Evolutionary conservation across 2,113 vertebrate genomes (phyloP), one percentile per base, ranked within the genome.

Genomic region (Crotalus viridis): DNA sequence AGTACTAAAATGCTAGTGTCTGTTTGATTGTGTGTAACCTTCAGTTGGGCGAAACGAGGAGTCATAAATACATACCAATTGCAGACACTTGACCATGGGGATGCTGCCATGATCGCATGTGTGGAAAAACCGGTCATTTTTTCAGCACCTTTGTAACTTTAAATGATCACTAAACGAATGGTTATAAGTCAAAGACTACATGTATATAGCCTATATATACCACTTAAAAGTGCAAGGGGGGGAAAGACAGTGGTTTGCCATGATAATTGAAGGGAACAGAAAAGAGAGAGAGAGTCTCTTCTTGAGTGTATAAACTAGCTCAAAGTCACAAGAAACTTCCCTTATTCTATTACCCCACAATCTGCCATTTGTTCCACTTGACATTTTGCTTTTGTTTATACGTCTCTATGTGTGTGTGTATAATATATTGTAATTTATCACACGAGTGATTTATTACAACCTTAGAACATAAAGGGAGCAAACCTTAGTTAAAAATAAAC

Each of bases 401-500:
- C 1, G 24, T 26, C 8, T 64, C 26, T 21, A 1, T 24, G 7
- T 33, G 33, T 81, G 33, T 61, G 24, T 69, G 48, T 64, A 61
- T 92, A 92, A 88, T 92, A 92, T 92, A 92, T 92, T 92, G 86
- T 88, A 92, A 92, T 92, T 96, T 93, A 91, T 97, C 98, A 97
- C 91, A 96, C 96, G 96, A 97, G 96, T 89, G 91, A 69, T 93
- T 97, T 94, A 94, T 95, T 94, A 46, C 94, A 95, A 96, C 94
- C 96, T 97, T 95, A 93, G 94, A 89, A 94, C 93, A 95, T 43
- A 96, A 98, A 81, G 97, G 96, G 91, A 95, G 93, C 96, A 97
- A 97, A 97, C 97, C 94, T 97, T 97, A 96, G 97, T 97, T 97
- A 97, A 98, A 92, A 98, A 97, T 97, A 97, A 97, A 97, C 96